Conservation (phyloP, 1,140 invertebrate species). For the Drosophila tani region DNA sequence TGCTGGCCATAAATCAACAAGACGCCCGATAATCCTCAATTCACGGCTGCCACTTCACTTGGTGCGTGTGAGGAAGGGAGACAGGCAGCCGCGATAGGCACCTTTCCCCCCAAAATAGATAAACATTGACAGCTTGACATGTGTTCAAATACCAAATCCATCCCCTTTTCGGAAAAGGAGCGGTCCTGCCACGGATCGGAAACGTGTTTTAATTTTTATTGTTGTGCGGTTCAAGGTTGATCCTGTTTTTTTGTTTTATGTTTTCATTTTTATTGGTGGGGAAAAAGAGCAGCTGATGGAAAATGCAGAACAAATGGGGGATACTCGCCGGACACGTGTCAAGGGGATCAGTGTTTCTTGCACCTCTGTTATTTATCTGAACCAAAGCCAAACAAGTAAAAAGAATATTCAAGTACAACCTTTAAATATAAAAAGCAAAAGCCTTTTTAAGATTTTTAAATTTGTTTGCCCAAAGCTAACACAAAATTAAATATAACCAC, state of each 20-base stretch:
- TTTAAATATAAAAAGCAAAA: background rate
- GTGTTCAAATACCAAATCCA: slow-evolving; percentile 63
- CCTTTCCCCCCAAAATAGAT: slow-evolving; percentile 65
- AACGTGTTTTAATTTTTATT: slow-evolving; percentile 75
- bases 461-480: background rate
- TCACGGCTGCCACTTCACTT: slow-evolving; percentile 39
- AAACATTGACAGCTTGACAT: slow-evolving; percentile 82
- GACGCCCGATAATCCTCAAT: slow-evolving; percentile 68
- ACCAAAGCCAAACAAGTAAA: background rate
- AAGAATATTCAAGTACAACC: background rate
- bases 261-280: slow-evolving; percentile 25
- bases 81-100: slow-evolving; percentile 35
- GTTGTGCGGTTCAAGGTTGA: slow-evolving; percentile 48
- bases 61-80: slow-evolving; percentile 5
- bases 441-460: background rate
- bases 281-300: slow-evolving; percentile 25
- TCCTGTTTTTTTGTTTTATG: slow-evolving; percentile 15
- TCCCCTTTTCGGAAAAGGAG: slow-evolving; percentile 15
- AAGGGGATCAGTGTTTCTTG: background rate
- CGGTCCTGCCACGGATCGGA: slow-evolving; percentile 30
- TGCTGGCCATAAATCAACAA: slow-evolving; percentile 72
- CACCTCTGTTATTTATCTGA: background rate
- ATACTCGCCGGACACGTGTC: slow-evolving; percentile 6
- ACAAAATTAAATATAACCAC: slow-evolving; percentile 3
- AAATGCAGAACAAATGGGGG: slow-evolving; percentile 12